Evolutionary conservation across 2,888 invertebrate species (phyloP).

Genomic region (Margaritifera margaritifera): DNA sequence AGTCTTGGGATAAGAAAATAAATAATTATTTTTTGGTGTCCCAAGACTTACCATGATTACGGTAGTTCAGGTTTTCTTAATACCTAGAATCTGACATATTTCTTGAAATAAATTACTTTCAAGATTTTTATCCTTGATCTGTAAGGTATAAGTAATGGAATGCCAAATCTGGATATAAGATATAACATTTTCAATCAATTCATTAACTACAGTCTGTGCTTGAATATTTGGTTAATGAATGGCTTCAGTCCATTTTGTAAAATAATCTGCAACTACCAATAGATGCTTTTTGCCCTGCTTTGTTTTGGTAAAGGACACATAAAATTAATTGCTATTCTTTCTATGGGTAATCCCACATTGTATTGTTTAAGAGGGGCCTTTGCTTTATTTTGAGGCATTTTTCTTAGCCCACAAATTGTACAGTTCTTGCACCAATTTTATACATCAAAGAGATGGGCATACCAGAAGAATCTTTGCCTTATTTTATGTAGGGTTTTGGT

Average conservation of each 20-base stretch:
- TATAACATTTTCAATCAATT: constrained; percentile 25
- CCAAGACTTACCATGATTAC: too few species aligned
- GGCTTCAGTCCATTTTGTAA: constrained; percentile 33
- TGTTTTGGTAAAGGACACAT: constrained; percentile 24
- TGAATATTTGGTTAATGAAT: constrained; percentile 25
- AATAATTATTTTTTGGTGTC: too few species aligned
- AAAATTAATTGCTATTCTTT: constrained; percentile 24
- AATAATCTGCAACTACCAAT: constrained; percentile 30
- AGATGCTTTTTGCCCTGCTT: constrained; percentile 24
- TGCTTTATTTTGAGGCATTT: not conserved
- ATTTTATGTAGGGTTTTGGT: not conserved
- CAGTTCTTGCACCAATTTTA: constrained; percentile 3
- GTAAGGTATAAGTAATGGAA: constrained; percentile 25
- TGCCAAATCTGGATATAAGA: constrained; percentile 19
- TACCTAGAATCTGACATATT: constrained; percentile 25
- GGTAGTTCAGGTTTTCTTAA: constrained; percentile 30
- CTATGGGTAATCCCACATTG: constrained; percentile 18
- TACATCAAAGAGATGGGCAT: constrained; percentile 5
- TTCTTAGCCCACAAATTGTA: not conserved
- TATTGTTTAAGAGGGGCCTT: too few species aligned
- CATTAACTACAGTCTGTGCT: constrained; percentile 25
- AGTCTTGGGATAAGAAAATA: too few species aligned
- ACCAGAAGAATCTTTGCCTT: constrained; percentile 7
- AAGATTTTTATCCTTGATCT: constrained; percentile 30
- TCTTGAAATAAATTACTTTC: constrained; percentile 22